phyloP scores from a whole-genome alignment of 2,797 vertebrate species.

The Sarcoramphus papa region DNA sequence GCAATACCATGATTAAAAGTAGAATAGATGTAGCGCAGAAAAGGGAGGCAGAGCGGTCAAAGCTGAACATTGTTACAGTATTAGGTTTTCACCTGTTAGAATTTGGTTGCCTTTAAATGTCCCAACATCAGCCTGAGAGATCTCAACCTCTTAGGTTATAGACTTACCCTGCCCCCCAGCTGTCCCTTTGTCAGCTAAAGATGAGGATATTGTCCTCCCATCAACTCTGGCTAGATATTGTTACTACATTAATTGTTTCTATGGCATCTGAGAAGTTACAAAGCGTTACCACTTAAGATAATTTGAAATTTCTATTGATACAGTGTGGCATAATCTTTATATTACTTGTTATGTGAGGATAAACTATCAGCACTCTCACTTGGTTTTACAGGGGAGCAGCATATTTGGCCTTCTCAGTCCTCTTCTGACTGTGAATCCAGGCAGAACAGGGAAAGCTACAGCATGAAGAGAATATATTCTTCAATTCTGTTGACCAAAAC shows the following conservation, averaged over 20 bases:
- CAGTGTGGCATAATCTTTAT: background rate
- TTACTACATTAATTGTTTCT: background rate
- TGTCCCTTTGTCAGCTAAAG: background rate
- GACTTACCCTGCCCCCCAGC: rapidly evolving
- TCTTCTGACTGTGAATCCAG: background rate
- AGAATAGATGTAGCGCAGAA: background rate
- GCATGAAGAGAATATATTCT: background rate
- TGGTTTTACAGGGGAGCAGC: background rate
- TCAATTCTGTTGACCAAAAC: background rate
- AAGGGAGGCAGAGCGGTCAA: background rate
- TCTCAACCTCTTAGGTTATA: background rate
- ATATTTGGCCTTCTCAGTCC: background rate
- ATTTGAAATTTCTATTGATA: background rate
- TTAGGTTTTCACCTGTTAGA: background rate
- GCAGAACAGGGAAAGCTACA: background rate
- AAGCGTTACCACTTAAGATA: background rate
- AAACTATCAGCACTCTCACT: background rate
- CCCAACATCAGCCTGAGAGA: background rate
- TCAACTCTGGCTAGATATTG: background rate
- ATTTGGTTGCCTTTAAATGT: background rate
- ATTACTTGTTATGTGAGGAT: background rate
- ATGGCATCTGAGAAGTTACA: background rate
- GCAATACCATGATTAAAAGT: background rate
- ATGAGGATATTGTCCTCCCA: background rate
- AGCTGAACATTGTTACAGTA: rapidly evolving